phyloP scores from a whole-genome alignment of 2,888 invertebrate species.

The Cenopis cana region DNA sequence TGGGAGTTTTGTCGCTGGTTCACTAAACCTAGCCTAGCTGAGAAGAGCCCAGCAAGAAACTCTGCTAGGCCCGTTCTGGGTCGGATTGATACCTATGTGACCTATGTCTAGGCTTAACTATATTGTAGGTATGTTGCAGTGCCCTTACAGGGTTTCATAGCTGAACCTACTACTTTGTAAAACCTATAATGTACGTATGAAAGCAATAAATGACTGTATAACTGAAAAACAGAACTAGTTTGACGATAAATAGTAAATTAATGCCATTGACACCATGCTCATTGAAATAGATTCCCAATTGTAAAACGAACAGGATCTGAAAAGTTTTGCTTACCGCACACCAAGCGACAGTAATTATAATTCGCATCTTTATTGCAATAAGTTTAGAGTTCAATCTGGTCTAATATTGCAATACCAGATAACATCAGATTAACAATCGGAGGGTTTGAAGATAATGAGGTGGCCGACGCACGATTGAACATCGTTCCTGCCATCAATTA shows the following conservation, averaged over 20 bases:
- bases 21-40: too few relatives aligned
- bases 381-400: background rate
- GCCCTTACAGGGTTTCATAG: too few relatives aligned
- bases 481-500: constrained; percentile 42
- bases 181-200: too few relatives aligned
- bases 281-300: constrained; percentile 2
- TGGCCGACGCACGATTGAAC: constrained; percentile 44
- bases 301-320: background rate
- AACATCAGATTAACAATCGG: constrained; percentile 33
- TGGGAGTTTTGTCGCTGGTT: too few relatives aligned
- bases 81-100: too few relatives aligned
- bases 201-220: too few relatives aligned
- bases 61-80: too few relatives aligned
- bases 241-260: background rate
- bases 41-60: too few relatives aligned
- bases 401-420: constrained; percentile 13
- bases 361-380: constrained; percentile 3
- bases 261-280: background rate
- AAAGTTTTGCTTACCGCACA: background rate
- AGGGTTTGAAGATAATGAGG: constrained; percentile 37
- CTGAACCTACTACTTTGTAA: too few relatives aligned
- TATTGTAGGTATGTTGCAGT: too few relatives aligned
- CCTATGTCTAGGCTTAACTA: too few relatives aligned
- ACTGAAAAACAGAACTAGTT: too few relatives aligned
- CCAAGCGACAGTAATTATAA: background rate